A percentile compares a stretch with the other conserved stretches of the same genome.
Conservation (phyloP, 1,140 invertebrate species). For the Amyelois transitella region DNA sequence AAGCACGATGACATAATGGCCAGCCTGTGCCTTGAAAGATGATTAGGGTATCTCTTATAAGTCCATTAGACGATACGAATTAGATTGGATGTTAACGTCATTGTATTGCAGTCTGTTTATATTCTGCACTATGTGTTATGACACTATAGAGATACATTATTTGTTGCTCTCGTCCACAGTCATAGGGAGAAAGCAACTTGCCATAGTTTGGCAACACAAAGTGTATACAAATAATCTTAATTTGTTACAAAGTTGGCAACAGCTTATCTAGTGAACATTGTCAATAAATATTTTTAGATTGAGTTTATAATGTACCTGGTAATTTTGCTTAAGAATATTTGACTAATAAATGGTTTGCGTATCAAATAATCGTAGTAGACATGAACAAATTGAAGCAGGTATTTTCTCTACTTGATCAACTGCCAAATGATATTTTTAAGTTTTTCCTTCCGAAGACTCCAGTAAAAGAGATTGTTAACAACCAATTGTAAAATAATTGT, state of each 20-base stretch:
- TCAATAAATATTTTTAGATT: neutral
- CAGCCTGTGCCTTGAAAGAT: constrained; percentile 4
- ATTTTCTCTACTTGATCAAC: neutral
- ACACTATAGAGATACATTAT: neutral
- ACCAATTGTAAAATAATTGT: too few relatives aligned
- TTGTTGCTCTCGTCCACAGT: neutral
- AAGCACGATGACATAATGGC: constrained; percentile 1
- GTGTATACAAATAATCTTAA: too few relatives aligned
- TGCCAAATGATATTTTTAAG: too few relatives aligned
- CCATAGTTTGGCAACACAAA: neutral
- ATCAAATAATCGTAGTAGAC: too few relatives aligned
- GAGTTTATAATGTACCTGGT: neutral
- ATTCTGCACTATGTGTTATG: neutral
- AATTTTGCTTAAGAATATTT: neutral
- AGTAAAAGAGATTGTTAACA: too few relatives aligned
- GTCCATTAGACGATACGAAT: too few relatives aligned
- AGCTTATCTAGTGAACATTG: too few relatives aligned
- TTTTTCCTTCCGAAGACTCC: too few relatives aligned
- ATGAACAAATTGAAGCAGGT: neutral
- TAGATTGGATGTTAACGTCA: too few relatives aligned
- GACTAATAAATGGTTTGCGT: neutral
- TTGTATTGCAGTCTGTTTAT: neutral
- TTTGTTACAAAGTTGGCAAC: too few relatives aligned
- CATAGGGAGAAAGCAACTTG: neutral
- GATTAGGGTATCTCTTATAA: too few relatives aligned